Evolutionary conservation across 2,113 vertebrate genomes (phyloP).

Genomic region (Vimba vimba): DNA sequence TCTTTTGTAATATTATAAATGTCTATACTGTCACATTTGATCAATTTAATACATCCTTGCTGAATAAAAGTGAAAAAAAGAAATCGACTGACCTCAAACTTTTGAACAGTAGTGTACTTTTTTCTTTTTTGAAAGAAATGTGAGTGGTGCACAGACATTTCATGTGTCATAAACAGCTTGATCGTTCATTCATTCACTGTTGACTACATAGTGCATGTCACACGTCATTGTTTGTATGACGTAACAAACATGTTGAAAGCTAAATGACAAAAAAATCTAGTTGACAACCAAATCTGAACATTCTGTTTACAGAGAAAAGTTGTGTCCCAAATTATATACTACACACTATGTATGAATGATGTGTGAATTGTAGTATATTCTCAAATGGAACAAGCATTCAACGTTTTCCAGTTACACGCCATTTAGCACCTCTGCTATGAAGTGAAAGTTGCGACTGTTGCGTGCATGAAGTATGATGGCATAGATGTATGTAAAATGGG

Average conservation of each 20-base stretch:
- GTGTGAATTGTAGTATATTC: background rate
- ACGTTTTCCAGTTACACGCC: background rate
- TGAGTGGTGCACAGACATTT: too few relatives aligned
- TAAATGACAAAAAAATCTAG: background rate
- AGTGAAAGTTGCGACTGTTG: background rate
- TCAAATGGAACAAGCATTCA: background rate
- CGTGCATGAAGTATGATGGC: too few relatives aligned
- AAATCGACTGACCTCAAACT: too few relatives aligned
- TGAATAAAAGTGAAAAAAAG: too few relatives aligned
- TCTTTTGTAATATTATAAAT: too few relatives aligned
- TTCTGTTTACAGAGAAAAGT: background rate
- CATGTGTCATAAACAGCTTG: too few relatives aligned
- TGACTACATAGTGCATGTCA: background rate
- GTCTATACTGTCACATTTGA: too few relatives aligned
- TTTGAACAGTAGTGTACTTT: too few relatives aligned
- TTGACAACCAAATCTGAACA: background rate
- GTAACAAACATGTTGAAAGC: background rate
- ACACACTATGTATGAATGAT: background rate
- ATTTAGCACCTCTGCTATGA: background rate
- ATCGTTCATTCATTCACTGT: too few relatives aligned
- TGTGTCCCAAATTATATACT: background rate
- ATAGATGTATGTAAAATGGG: too few relatives aligned
- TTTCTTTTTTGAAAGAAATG: too few relatives aligned
- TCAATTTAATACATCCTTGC: too few relatives aligned
- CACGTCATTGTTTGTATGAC: background rate